Percentiles rank a stretch among this genome's conserved stretches.
phyloP scores from a whole-genome alignment of 2,797 vertebrate species.

The Artibeus jamaicensis region DNA sequence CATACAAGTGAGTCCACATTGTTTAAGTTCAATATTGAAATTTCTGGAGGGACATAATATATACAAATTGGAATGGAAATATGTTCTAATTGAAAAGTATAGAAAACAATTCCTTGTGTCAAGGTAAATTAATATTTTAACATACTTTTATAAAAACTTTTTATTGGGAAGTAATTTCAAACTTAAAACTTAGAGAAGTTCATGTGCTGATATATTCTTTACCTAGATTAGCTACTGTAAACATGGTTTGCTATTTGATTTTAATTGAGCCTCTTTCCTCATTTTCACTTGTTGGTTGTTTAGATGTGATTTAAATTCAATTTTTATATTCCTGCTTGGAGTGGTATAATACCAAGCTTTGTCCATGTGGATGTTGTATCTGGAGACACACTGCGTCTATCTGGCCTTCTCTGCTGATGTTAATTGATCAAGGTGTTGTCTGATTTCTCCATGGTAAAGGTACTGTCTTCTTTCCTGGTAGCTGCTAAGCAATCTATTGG shows the following conservation, averaged over 20 bases:
- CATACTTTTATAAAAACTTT: not conserved
- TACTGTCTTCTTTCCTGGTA: not conserved
- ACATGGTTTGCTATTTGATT: not conserved
- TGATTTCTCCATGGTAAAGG: not conserved
- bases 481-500: not conserved
- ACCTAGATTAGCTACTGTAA: not conserved
- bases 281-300: not conserved
- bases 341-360: not conserved
- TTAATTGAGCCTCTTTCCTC: not conserved
- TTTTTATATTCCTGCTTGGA: not conserved
- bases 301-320: not conserved
- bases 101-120: not conserved
- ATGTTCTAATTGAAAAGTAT: not conserved
- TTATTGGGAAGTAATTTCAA: not conserved
- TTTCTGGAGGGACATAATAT: not conserved
- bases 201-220: not conserved
- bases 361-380: not conserved
- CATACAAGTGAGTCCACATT: not conserved
- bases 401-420: not conserved
- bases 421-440: not conserved
- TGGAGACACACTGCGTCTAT: not conserved
- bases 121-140: not conserved
- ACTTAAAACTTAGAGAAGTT: not conserved
- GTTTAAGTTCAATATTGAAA: not conserved
- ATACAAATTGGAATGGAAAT: not conserved